These are phyloP conservation scores for Drosophila erecta DNA, from an alignment of 1,140 invertebrate genomes.

Conservation along the genomic window DNA sequence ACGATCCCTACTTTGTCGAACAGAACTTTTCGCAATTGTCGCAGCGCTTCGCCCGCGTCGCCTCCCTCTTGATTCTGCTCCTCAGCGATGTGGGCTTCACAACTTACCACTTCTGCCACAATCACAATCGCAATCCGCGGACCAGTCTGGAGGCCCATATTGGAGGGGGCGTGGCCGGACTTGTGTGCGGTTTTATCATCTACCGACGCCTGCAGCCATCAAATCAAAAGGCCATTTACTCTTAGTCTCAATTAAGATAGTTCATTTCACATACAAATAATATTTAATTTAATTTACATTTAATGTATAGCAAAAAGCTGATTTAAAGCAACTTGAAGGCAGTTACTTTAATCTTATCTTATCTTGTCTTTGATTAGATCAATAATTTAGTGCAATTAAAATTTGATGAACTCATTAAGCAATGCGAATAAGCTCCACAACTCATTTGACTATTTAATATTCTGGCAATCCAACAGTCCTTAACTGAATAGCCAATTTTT, in stretches of 20 bases:
- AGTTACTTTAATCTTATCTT: too few relatives aligned
- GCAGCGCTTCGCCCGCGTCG: constrained; percentile 86
- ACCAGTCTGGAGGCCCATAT: constrained; percentile 92
- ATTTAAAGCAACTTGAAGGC: not conserved
- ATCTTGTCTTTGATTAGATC: too few relatives aligned
- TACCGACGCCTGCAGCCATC: constrained; percentile 84
- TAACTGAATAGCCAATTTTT: constrained; percentile 7
- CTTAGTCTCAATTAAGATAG: constrained; percentile 16
- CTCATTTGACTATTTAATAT: constrained; percentile 4
- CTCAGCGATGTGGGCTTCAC: constrained; percentile 86
- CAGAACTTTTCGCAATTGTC: constrained; percentile 88
- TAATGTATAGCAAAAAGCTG: not conserved
- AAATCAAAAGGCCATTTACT: constrained; percentile 3
- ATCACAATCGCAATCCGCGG: constrained; percentile 85
- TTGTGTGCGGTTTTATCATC: constrained; percentile 91
- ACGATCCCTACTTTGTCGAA: constrained; percentile 52
- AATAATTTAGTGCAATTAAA: too few relatives aligned
- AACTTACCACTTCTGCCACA: constrained; percentile 73
- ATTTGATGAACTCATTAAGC: too few relatives aligned
- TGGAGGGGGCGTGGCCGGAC: constrained; percentile 91
- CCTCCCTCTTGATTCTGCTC: constrained; percentile 87
- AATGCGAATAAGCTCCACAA: too few relatives aligned
- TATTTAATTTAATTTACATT: not conserved
- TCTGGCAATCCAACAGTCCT: constrained; percentile 1
- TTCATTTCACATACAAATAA: not conserved